Base-by-base conservation (phyloP, 1,140 invertebrate species). In the Aphelinus certus region DNA sequence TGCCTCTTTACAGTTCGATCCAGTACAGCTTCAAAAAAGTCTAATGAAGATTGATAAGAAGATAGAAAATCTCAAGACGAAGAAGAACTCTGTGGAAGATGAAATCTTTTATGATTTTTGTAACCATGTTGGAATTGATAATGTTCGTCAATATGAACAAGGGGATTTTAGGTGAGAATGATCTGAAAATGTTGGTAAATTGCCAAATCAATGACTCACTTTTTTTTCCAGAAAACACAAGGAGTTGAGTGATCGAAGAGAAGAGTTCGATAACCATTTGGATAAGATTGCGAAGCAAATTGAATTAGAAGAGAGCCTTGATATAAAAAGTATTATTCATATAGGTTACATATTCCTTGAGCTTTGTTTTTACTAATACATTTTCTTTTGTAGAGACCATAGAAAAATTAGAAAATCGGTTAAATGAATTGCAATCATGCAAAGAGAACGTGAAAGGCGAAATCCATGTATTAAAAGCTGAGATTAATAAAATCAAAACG, bases 121-220 rank as follows among this genome's bases (percentile, higher is more conserved):
- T 84, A 83, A 89, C 56, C 91, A 93, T 80, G 95, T 98, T 84
- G 95, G 95, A 42, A 95, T 99, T 6, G 90, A 91, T 65, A 97
- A 99, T 88, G 99, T 99, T 80, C 91, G 96, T 6, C 95, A 98
- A 83, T 99, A 98, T 87, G 98, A 99, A 88, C 95, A 98, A 84
- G 89, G 96, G 47, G 96, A 99, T 88, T 86, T 98, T 70, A 91
- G 88, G 85, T 86, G 77, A 76, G 51, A 55, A 56, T 56, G 62
- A 26, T 51, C 26, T 26, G 26, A 26, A 26, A 26, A 26, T 26
- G 26, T 26, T 26, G 26, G 26, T 26, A 26, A 26, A 26, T 26
- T 26, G 26, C 26, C 26, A 26, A 26, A 26, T 58, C 66, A 68
- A 7, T 53, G 56, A 6, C 64, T 56, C 57, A 71, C 58, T 55